A percentile compares a stretch with the other conserved stretches of the same genome.
These are phyloP conservation scores for Rhagophthalmus giganteus DNA, from an alignment of 2,888 invertebrate genomes.

Conservation along the genomic window DNA sequence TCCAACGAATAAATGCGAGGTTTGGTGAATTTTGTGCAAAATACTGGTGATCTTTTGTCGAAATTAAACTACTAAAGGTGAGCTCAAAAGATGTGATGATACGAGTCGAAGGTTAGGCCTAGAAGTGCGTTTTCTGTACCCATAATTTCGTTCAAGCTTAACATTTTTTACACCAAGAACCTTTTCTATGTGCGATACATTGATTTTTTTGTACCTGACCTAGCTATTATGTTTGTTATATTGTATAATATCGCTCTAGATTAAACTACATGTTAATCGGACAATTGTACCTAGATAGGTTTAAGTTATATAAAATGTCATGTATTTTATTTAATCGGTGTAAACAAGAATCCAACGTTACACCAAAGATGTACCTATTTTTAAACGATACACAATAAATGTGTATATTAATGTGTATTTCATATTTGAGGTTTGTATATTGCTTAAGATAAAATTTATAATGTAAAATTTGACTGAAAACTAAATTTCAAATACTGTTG, in stretches of 20 bases:
- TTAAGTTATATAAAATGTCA: constrained; percentile 3
- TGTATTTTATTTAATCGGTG: constrained; percentile 1
- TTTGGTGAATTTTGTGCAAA: too few relatives aligned
- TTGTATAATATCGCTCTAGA: not conserved
- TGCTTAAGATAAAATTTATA: not conserved
- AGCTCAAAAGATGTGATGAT: too few relatives aligned
- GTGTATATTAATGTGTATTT: not conserved
- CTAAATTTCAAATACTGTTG: too few relatives aligned
- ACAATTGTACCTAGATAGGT: not conserved
- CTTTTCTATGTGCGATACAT: not conserved
- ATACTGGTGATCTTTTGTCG: too few relatives aligned
- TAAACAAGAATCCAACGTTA: not conserved
- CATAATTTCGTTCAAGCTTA: not conserved
- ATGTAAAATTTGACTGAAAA: too few relatives aligned
- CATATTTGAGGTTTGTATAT: not conserved
- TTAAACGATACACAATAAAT: constrained; percentile 6
- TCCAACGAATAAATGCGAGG: constrained; percentile 80
- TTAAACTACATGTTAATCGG: too few relatives aligned
- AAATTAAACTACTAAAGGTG: too few relatives aligned
- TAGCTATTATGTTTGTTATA: too few relatives aligned
- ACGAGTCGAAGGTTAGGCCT: too few relatives aligned
- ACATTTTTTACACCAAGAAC: not conserved
- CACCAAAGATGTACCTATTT: constrained; percentile 6
- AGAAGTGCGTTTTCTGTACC: not conserved
- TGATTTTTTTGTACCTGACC: constrained; percentile 6